phyloP scores from a whole-genome alignment of 2,797 vertebrate genomes.

The Buceros bicornis region DNA sequence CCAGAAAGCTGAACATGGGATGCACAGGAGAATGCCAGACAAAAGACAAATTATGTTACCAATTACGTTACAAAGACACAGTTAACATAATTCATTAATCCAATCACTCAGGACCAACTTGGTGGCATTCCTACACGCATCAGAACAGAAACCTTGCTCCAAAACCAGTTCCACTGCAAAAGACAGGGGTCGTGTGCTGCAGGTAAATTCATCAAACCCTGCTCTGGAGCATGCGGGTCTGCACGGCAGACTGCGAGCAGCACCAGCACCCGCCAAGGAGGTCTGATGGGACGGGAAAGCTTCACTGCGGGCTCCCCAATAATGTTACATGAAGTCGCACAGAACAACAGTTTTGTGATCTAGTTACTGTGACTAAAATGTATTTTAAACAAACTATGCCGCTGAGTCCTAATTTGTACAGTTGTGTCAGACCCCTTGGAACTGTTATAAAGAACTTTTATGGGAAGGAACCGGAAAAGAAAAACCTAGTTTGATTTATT shows the following conservation, averaged over 20 bases:
- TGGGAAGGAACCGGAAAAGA: background rate
- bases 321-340: background rate
- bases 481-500: background rate
- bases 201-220: background rate
- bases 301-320: background rate
- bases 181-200: background rate
- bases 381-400: background rate
- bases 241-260: background rate
- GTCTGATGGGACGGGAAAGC: background rate
- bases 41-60: no score
- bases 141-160: background rate
- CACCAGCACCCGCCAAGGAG: background rate
- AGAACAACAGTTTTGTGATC: background rate
- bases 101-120: background rate
- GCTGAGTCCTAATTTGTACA: background rate
- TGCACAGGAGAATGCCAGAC: background rate
- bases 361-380: background rate
- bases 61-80: background rate
- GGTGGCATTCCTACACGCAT: background rate
- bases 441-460: background rate
- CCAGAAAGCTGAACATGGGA: background rate
- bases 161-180: background rate
- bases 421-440: background rate
- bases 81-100: background rate
- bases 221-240: background rate